Evolutionary conservation across 2,797 vertebrate genomes (phyloP), one percentile per base, ranked within the genome.

Genomic region (Liasis olivaceus): DNA sequence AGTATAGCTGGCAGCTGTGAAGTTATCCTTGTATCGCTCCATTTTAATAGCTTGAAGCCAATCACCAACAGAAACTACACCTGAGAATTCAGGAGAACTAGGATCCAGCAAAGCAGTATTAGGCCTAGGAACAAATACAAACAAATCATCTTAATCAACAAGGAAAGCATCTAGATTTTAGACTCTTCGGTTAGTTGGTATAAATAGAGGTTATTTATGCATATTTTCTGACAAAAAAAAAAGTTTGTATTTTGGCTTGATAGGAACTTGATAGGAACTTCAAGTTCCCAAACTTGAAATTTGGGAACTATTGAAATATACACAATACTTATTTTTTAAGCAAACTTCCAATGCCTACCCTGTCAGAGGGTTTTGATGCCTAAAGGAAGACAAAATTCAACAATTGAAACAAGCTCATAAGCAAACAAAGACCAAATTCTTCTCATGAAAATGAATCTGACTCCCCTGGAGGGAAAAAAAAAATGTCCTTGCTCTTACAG

Each of bases 21-120:
- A 99, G 98, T 99, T 99, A 97, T 99, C 99, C 95, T 98, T 98
- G 98, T 99, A 99, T 97, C 98, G 98, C 95, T 99, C 99, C 98
- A 99, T 99, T 98, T 99, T 99, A 95, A 99, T 99, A 97, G 98
- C 98, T 97, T 99, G 98, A 96, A 99, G 98, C 99, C 99, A 99
- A 96, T 99, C 99, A 4, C 98, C 98, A 90, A 99, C 99, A 7
- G 99, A 99, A 96, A 98, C 98, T 92, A 98, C 96, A 0, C 98
- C 97, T 1, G 98, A 98, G 92, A 98, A 98, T 96, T 99, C 99
- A 0, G 99, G 98, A 92, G 98, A 99, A 93, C 98, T 98, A 20
- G 99, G 99, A 97, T 99, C 99, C 97, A 99, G 96, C 95, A 99
- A 98, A 92, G 99, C 98, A 92, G 99, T 99, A 95, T 98, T 98